Evolutionary conservation across 2,888 invertebrate genomes (phyloP), one percentile per base, ranked within the genome.

Genomic region (Patella depressa): DNA sequence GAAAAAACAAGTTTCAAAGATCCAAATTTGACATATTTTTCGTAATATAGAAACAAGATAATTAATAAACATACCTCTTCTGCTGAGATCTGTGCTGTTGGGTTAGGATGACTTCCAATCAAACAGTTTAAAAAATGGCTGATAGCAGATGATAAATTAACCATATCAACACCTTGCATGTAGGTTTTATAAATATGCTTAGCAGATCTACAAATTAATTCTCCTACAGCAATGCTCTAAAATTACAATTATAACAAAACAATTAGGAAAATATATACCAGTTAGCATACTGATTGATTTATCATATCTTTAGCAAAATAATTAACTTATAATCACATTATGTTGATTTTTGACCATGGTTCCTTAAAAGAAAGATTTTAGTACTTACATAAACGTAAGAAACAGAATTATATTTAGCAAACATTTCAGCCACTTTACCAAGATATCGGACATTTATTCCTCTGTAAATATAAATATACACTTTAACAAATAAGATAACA

Each of bases 401-500:
- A 77, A 98, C 93, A 83, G 95, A 94, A 78, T 88, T 94, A 88
- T 96, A 95, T 90, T 96, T 95, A 1, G 94, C 93, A 74, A 98
- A 93, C 91, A 96, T 94, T 80, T 94, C 94, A 72, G 96, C 95
- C 72, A 99, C 95, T 93, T 97, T 96, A 73, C 99, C 99, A 84
- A 99, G 93, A 92, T 99, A 99, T 78, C 99, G 94, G 84, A 99
- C 95, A 93, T 99, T 99, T 88, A 99, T 98, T 84, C 99, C 99
- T 59, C 88, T 85, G 81, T n/a, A 83, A 84, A 15, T 45, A 72
- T 45, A 77, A 72, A 74, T 34, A 59, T 29, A 54, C 55, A 75
- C 53, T 69, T 73, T 73, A 15, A 17, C 59, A 29, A 53, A 19
- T 9, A 45, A 45, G 5, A 34, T 34, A 34, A 5, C 34, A 34